Evolutionary conservation across 2,797 vertebrate genomes (phyloP), one percentile per base, ranked within the genome.

Genomic region (Xyrichtys novacula): DNA sequence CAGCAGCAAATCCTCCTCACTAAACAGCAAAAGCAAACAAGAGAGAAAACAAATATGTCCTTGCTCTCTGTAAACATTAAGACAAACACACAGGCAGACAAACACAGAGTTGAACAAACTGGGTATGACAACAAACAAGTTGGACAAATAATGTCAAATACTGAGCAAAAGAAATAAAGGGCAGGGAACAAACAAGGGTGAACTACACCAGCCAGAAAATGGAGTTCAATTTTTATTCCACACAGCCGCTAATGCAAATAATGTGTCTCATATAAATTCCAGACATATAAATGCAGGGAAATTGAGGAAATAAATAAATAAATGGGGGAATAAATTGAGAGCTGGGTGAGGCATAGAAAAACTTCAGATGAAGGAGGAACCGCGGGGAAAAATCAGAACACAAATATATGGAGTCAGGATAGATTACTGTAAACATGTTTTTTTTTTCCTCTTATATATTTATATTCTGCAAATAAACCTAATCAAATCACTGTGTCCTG

Each of bases 81-180:
- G 52, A 80, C 80, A 87, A 91, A 85, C 58, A 82, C 32, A 71
- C 71, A 76, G 14, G 62, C 69, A 65, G 74, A 47, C 63, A 67
- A 88, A 87, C 78, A 71, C 44, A 61, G 65, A 74, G 66, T 75
- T 17, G 75, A 86, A 83, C 85, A 89, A 85, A 91, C 72, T 26
- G 73, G 17, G 55, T 81, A 78, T 82, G 82, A 86, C 86, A 91
- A 86, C 79, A 86, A 89, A 87, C 84, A 87, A 76, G 80, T 74
- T 79, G 76, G 57, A 61, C 84, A 80, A 88, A 89, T 82, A 81
- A 84, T 80, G 76, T 84, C 76, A 86, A 87, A 87, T 80, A 60
- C 74, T 36, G 23, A 76, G 60, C 36, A 69, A 79, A 71, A 67
- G 49, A 65, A 83, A 74, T 76, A 80, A 88, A 86, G 59, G 82